Evolutionary conservation across 1,140 invertebrate species (phyloP).

Genomic region (Cydia pomonella): DNA sequence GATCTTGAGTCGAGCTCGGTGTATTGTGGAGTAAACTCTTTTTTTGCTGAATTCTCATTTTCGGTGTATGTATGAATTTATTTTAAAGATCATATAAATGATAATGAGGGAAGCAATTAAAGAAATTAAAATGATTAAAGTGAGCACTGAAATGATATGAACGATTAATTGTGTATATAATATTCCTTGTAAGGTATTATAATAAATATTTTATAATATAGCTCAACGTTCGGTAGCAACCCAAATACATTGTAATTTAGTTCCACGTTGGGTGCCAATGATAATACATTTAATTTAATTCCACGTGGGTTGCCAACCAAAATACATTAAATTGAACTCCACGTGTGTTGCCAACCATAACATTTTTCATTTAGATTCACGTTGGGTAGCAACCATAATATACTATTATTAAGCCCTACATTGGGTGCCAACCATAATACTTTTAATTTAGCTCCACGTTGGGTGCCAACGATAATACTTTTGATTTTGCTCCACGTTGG

Average conservation of each 20-base stretch:
- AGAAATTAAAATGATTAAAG: too few species aligned
- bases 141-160: too few species aligned
- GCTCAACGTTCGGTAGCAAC: not conserved
- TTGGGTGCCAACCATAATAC: not conserved
- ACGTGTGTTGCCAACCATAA: not conserved
- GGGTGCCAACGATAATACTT: not conserved
- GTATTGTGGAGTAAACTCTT: slow-evolving; percentile 1
- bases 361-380: too few species aligned
- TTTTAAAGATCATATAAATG: not conserved
- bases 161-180: too few species aligned
- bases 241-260: not conserved
- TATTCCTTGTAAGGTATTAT: too few species aligned
- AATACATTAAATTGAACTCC: not conserved
- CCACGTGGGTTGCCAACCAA: not conserved
- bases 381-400: not conserved
- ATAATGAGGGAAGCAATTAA: too few species aligned
- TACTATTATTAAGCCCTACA: not conserved
- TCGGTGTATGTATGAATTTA: not conserved
- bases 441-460: not conserved
- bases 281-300: not conserved
- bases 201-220: too few species aligned
- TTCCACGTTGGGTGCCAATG: not conserved
- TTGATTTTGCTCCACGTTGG: not conserved
- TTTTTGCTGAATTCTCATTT: not conserved
- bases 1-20: not conserved